Conservation (phyloP, 2,797 vertebrate species). For the Notamacropus eugenii region DNA sequence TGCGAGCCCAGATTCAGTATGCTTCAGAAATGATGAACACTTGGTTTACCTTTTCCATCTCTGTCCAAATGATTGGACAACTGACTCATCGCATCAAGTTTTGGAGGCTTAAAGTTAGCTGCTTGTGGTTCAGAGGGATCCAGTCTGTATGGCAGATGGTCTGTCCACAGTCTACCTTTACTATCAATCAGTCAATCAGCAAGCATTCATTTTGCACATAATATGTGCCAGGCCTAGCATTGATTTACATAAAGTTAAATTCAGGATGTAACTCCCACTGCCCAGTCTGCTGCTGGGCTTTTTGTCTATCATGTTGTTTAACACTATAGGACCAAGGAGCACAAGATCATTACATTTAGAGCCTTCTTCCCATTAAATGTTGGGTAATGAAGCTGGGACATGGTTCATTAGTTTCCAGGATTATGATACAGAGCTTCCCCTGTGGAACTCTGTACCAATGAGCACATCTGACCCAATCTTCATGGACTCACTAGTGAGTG, state of each 20-base stretch:
- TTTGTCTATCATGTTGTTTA: neutral
- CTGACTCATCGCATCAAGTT: neutral
- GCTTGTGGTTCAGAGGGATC: neutral
- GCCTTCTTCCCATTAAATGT: neutral
- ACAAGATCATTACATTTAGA: neutral
- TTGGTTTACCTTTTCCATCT: neutral
- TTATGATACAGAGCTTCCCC: neutral
- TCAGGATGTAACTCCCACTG: neutral
- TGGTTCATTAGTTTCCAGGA: neutral
- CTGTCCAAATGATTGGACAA: neutral
- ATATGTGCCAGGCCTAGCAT: neutral
- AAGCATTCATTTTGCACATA: neutral
- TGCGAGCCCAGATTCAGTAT: neutral
- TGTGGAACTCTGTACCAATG: neutral
- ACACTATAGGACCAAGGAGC: neutral
- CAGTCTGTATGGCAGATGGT: neutral
- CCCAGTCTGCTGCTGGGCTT: neutral
- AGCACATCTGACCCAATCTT: neutral
- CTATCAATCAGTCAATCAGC: neutral
- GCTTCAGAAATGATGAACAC: neutral
- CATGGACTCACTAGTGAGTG: neutral
- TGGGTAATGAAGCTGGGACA: neutral
- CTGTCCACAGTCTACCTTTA: neutral
- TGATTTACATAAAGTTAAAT: neutral
- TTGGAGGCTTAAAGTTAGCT: neutral